These are phyloP conservation scores for Oceanites oceanicus DNA, from an alignment of 2,113 vertebrate genomes.

Conservation along the genomic window DNA sequence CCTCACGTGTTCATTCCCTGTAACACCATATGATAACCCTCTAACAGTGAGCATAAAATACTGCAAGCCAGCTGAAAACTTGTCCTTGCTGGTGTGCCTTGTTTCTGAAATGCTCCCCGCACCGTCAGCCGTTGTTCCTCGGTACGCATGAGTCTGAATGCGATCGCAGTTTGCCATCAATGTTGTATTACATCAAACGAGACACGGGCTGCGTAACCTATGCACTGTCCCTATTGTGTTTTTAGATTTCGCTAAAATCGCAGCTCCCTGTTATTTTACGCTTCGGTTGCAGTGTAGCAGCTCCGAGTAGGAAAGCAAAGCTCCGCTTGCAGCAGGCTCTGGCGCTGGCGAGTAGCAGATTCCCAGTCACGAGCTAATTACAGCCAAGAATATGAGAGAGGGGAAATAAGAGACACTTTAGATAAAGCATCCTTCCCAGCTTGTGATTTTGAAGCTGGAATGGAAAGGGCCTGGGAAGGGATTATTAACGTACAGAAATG, in stretches of 20 bases:
- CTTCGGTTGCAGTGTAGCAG: neutral
- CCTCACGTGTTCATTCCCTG: neutral
- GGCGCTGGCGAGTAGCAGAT: neutral
- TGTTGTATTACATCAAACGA: neutral
- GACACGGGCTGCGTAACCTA: neutral
- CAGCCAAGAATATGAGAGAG: conserved; percentile 11
- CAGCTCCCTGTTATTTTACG: neutral
- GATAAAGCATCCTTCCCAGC: conserved; percentile 36
- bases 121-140: neutral
- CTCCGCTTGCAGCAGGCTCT: neutral
- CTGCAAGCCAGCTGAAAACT: neutral
- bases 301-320: neutral
- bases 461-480: conserved; percentile 45
- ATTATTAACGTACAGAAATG: conserved; percentile 18
- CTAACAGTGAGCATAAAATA: neutral
- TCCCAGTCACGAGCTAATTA: conserved; percentile 43
- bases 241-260: neutral
- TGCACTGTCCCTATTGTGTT: neutral
- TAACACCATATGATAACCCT: neutral
- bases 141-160: neutral
- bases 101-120: neutral
- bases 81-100: neutral
- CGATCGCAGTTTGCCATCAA: neutral
- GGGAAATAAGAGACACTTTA: conserved; percentile 36
- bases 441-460: conserved; percentile 38